Conservation (phyloP, 2,888 invertebrate species). For the Athrips mouffetella region DNA sequence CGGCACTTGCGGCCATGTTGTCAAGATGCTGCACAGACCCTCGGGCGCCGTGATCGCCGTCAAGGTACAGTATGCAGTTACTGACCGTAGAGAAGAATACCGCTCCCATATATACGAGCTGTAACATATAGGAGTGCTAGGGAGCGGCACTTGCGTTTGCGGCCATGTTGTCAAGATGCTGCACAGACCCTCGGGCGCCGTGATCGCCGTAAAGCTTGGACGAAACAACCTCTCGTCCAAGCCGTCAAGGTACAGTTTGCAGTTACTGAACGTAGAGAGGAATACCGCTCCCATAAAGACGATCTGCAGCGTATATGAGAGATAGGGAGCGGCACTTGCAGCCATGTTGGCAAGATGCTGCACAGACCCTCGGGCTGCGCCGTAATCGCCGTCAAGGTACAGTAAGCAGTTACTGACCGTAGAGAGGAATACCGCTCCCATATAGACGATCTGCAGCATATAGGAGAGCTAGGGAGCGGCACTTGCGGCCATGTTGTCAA, state of each 20-base stretch:
- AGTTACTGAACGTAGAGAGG: too few relatives aligned
- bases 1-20: constrained; percentile 98
- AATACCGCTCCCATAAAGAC: too few relatives aligned
- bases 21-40: constrained; percentile 95
- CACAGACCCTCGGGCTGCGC: too few relatives aligned
- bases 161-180: constrained; percentile 98
- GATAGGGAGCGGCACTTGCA: too few relatives aligned
- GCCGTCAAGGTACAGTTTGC: too few relatives aligned
- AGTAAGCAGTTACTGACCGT: too few relatives aligned
- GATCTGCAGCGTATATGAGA: too few relatives aligned
- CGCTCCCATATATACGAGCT: constrained; percentile 90
- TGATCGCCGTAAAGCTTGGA: too few relatives aligned
- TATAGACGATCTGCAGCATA: constrained; percentile 89
- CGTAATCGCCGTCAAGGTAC: constrained; percentile 98
- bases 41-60: constrained; percentile 94
- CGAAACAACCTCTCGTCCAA: too few relatives aligned
- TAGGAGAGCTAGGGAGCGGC: constrained; percentile 94
- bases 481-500: constrained; percentile 99
- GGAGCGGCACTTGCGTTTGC: constrained; percentile 97
- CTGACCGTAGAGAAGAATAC: constrained; percentile 85
- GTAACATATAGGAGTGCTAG: constrained; percentile 91
- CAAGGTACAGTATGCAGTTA: too few relatives aligned
- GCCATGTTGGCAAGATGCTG: too few relatives aligned
- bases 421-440: constrained; percentile 87
- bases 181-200: constrained; percentile 89